Evolutionary conservation across 2,113 vertebrate species (phyloP), one percentile per base, ranked within the genome.

Genomic region (Acrocephalus arundinaceus): DNA sequence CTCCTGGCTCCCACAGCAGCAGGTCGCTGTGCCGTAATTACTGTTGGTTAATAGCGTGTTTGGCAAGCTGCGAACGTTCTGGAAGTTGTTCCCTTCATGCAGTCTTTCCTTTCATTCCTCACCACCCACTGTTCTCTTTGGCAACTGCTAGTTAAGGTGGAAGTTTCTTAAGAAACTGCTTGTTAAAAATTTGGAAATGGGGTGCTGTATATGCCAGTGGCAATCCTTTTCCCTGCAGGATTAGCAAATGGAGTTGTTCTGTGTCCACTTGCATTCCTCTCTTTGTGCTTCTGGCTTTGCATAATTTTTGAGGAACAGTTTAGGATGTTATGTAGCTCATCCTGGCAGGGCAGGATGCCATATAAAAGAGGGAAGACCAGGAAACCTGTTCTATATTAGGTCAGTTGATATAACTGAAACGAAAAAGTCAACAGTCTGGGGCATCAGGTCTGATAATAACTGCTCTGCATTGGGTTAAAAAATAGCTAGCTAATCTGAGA

Each of bases 151-250:
- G 86, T 86, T 96, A 86, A 96, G 85, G 88, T 91, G 83, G 87
- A 96, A 88, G 72, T 77, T 92, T 95, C 95, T 96, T 75, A 75
- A 96, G 90, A 96, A 94, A 80, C 65, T 83, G 57, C 82, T 88
- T 41, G 83, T 96, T 95, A 95, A 84, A 83, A 28, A 27, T 90
- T 86, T 81, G 92, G 95, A 94, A 96, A 94, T 16, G 57, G 15
- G 65, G 35, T 52, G 52, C 72, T 92, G 87, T 77, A 72, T 2
- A 0, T 76, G 65, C 92, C 83, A 37, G 41, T 25, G 57, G 85
- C 15, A 7, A 80, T 84, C 75, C 10, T 90, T 96, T 96, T 93
- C 76, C 81, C 57, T 25, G 27, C 30, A 85, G 51, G 51, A 90
- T 90, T 71, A 91, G 48, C 82, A 86, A 61, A 78, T 57, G 43